A percentile compares a stretch with the other conserved stretches of the same genome.
Evolutionary conservation across 2,888 invertebrate species (phyloP).

Genomic region (Drosophila prolongata): DNA sequence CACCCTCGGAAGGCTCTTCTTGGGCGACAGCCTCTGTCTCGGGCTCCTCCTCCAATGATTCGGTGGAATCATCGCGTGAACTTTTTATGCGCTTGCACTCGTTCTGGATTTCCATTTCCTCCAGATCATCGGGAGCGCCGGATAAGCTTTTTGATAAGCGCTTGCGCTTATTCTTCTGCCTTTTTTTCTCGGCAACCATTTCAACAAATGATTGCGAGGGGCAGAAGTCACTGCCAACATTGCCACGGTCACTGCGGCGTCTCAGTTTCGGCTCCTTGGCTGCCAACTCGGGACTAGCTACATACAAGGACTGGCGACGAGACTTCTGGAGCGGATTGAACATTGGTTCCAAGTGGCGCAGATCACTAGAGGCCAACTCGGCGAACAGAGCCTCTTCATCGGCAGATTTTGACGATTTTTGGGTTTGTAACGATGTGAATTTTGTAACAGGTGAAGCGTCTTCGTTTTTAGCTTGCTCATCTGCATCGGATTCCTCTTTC

Average conservation of each 20-base stretch:
- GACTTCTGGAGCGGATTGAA: conserved; percentile 74
- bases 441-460: not conserved
- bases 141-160: conserved; percentile 78
- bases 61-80: not conserved
- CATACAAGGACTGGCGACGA: conserved; percentile 71
- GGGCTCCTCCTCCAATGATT: not conserved
- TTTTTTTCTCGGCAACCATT: conserved; percentile 54
- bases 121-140: conserved; percentile 49
- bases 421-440: not conserved
- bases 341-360: conserved; percentile 59
- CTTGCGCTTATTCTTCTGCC: conserved; percentile 58
- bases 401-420: conserved; percentile 20
- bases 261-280: conserved; percentile 43
- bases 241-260: conserved; percentile 54
- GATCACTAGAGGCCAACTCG: conserved; percentile 56
- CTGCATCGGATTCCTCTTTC: conserved; percentile 3
- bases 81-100: conserved; percentile 27
- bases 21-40: not conserved
- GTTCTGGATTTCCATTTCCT: conserved; percentile 30
- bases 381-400: conserved; percentile 58
- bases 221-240: conserved; percentile 46
- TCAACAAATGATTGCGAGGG: conserved; percentile 81
- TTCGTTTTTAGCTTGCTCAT: not conserved
- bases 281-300: conserved; percentile 37
- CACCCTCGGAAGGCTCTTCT: not conserved